phyloP scores from a whole-genome alignment of 2,888 invertebrate genomes.

The Morpho achilles region DNA sequence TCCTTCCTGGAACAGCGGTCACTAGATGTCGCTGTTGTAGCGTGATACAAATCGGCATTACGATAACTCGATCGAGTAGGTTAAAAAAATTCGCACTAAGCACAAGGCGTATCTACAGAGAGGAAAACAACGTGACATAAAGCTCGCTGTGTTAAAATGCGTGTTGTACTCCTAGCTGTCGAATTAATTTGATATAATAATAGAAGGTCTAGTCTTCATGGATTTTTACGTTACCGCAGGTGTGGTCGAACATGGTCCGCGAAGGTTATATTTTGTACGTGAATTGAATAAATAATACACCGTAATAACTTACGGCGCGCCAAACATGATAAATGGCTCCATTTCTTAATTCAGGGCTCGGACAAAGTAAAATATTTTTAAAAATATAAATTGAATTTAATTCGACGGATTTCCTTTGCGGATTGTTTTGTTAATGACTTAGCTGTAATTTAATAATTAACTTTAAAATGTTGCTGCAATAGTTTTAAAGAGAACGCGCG shows the following conservation, averaged over 20 bases:
- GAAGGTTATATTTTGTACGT: constrained; percentile 46
- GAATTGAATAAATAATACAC: constrained; percentile 42
- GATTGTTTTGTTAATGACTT: too few relatives aligned
- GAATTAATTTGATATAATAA: constrained; percentile 2
- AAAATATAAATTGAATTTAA: background rate
- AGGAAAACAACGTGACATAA: background rate
- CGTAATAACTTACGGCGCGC: constrained; percentile 28
- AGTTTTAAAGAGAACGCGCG: too few relatives aligned
- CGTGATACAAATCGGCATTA: too few relatives aligned
- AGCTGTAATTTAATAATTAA: too few relatives aligned
- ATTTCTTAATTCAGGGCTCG: constrained; percentile 16
- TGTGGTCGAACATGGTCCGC: constrained; percentile 37
- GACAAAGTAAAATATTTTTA: constrained; percentile 1
- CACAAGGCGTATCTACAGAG: too few relatives aligned
- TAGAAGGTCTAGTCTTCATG: constrained; percentile 7
- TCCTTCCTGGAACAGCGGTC: too few relatives aligned
- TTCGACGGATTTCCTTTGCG: background rate
- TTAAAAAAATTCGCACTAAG: too few relatives aligned
- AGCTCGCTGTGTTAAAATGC: background rate
- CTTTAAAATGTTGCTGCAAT: too few relatives aligned
- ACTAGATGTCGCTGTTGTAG: too few relatives aligned
- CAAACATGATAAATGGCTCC: constrained; percentile 20
- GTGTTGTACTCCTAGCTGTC: background rate
- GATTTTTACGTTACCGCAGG: constrained; percentile 29
- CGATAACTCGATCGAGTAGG: too few relatives aligned